A percentile compares a stretch with the other conserved stretches of the same genome.
Evolutionary conservation across 2,113 vertebrate species (phyloP).

Genomic region (Hylia prasina): DNA sequence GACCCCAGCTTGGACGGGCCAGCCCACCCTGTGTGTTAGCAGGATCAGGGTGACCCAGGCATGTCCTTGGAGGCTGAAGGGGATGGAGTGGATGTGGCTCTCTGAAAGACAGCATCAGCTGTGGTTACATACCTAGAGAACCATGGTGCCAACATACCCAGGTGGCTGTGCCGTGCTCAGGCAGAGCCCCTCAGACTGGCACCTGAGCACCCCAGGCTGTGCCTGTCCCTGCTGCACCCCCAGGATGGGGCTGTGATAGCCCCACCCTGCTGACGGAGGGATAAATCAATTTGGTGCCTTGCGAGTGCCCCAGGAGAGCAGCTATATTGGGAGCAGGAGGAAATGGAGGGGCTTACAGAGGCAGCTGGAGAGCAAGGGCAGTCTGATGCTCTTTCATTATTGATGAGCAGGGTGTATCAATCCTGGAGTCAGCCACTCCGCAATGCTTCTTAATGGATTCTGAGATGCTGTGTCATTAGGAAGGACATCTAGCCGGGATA

Average conservation of each 20-base stretch:
- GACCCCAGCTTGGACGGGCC: background rate
- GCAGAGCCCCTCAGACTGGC: background rate
- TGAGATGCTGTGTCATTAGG: constrained; percentile 66
- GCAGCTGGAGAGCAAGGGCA: constrained; percentile 43
- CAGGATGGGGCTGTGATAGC: background rate
- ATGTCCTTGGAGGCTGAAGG: background rate
- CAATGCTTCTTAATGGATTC: constrained; percentile 43
- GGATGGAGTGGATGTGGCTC: background rate
- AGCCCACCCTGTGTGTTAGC: background rate
- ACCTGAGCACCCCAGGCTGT: background rate
- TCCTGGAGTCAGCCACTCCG: background rate
- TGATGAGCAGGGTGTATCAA: constrained; percentile 52
- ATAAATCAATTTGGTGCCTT: constrained; percentile 11
- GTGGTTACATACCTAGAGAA: background rate
- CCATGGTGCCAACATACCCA: rapidly evolving
- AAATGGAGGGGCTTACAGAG: constrained; percentile 28
- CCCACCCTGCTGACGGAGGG: background rate
- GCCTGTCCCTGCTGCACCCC: rapidly evolving
- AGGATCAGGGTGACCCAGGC: background rate
- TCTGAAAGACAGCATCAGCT: background rate
- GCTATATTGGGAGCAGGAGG: background rate
- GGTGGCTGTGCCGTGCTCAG: rapidly evolving
- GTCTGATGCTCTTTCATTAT: constrained; percentile 52
- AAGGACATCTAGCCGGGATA: background rate
- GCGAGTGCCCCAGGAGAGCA: background rate